Percentiles rank a stretch among this genome's conserved stretches.
These are phyloP conservation scores for Cynocephalus volans DNA, from an alignment of 2,113 vertebrate genomes.

Conservation along the genomic window DNA sequence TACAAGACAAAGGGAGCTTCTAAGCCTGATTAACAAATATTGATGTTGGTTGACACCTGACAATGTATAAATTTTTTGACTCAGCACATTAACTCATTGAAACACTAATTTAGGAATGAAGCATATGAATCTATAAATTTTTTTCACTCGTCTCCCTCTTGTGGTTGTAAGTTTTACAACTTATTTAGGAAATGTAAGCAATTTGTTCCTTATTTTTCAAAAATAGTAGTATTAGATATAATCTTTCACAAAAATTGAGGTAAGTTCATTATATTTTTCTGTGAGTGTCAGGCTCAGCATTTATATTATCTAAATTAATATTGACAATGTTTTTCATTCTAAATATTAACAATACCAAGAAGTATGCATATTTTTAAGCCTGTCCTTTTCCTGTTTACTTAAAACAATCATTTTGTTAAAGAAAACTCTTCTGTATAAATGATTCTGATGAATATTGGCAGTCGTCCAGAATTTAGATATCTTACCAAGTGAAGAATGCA, in stretches of 20 bases:
- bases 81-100: not conserved
- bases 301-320: slow-evolving; percentile 29
- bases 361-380: not conserved
- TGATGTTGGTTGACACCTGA: not conserved
- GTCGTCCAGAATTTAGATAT: not conserved
- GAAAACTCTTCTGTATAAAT: not conserved
- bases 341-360: not conserved
- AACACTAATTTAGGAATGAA: slow-evolving; percentile 18
- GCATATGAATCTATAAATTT: not conserved
- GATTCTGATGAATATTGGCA: not conserved
- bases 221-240: not conserved
- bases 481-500: not conserved
- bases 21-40: not conserved
- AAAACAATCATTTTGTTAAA: not conserved
- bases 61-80: not conserved
- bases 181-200: slow-evolving; percentile 1
- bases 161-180: not conserved
- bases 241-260: not conserved
- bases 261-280: not conserved
- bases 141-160: slow-evolving; percentile 32
- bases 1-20: not conserved
- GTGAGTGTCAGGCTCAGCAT: not conserved
- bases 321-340: not conserved
- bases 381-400: not conserved
- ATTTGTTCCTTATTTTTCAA: not conserved